Conservation (phyloP, 2,797 vertebrate genomes). For the Danio albolineatus region DNA sequence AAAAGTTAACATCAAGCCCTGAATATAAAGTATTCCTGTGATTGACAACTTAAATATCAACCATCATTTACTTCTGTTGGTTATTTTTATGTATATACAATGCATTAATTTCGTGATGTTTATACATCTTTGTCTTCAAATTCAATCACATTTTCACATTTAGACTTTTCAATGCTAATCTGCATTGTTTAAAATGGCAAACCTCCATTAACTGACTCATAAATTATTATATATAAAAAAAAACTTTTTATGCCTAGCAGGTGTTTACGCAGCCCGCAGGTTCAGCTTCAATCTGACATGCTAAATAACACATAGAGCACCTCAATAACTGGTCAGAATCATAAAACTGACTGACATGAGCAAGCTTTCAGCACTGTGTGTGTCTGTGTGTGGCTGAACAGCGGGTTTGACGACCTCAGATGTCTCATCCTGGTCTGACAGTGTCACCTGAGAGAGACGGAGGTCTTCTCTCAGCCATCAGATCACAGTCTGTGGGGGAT, state of each 20-base stretch:
- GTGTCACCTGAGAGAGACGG: slow-evolving; percentile 36
- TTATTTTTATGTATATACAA: too few relatives aligned
- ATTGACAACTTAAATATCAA: too few relatives aligned
- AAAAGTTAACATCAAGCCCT: too few relatives aligned
- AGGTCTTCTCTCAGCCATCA: slow-evolving; percentile 8
- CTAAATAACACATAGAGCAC: neutral
- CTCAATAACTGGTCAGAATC: neutral
- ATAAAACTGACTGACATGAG: slow-evolving; percentile 6
- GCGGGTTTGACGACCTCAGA: neutral
- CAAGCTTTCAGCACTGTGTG: neutral
- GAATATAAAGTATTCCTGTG: too few relatives aligned
- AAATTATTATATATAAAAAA: neutral
- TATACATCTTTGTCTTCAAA: too few relatives aligned
- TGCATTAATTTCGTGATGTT: too few relatives aligned
- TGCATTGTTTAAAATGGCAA: neutral
- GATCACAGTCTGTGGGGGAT: slow-evolving; percentile 25
- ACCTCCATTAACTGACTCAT: neutral
- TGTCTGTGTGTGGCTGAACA: slow-evolving; percentile 14
- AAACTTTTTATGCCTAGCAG: neutral
- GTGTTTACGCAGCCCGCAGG: neutral
- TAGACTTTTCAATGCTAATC: too few relatives aligned
- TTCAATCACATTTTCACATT: too few relatives aligned
- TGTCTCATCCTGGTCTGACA: slow-evolving; percentile 1
- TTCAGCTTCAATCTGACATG: neutral
- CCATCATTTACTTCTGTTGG: too few relatives aligned